A percentile compares a stretch with the other conserved stretches of the same genome.
Conservation (phyloP, 2,888 invertebrate species). For the Griposia aprilina region DNA sequence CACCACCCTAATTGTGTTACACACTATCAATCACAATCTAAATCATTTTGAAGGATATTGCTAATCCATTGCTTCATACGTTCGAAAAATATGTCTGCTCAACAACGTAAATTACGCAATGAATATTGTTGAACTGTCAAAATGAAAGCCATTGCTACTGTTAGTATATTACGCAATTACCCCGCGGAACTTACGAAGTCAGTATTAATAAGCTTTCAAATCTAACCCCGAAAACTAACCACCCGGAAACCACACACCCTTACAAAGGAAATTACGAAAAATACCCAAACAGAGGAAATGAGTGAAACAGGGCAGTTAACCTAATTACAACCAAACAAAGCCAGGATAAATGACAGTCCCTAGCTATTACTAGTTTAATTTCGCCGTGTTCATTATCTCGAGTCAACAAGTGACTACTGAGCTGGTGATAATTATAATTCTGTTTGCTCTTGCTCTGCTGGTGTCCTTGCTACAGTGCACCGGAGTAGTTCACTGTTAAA, state of each 20-base stretch:
- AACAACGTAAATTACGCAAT: no score
- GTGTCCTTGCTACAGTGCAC: no score
- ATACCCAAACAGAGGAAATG: constrained; percentile 39
- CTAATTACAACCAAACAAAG: constrained; percentile 52
- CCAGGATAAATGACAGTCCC: constrained; percentile 41
- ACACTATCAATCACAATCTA: no score
- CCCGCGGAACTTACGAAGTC: neutral
- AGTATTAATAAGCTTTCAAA: neutral
- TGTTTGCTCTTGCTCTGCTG: constrained; percentile 16
- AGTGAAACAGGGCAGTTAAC: constrained; percentile 40
- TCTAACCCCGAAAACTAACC: constrained; percentile 9
- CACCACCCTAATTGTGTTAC: neutral
- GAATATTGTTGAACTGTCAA: no score
- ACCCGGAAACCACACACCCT: constrained; percentile 42
- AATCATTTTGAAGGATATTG: no score
- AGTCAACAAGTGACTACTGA: constrained; percentile 61
- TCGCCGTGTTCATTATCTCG: constrained; percentile 56
- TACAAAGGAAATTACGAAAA: constrained; percentile 39
- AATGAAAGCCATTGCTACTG: no score
- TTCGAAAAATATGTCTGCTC: no score
- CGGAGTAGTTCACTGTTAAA: neutral
- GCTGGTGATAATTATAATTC: constrained; percentile 55
- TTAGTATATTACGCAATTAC: no score
- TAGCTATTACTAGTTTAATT: constrained; percentile 53
- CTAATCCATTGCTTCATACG: no score